These are phyloP conservation scores for Athripsodes cinereus DNA, from an alignment of 2,888 invertebrate species.

Conservation along the genomic window DNA sequence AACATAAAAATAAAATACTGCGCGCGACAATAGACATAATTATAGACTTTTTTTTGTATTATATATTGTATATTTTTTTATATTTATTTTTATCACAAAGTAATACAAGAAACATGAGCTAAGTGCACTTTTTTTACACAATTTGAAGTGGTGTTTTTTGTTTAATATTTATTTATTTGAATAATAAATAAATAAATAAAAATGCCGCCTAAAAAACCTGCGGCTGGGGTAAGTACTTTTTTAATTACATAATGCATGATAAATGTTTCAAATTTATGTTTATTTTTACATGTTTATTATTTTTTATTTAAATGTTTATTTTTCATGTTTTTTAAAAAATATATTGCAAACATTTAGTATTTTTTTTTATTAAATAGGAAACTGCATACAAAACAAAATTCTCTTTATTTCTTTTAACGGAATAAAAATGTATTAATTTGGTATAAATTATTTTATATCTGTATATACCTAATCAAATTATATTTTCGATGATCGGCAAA, in stretches of 20 bases:
- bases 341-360: too few species aligned
- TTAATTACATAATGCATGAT: neutral
- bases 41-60: neutral
- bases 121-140: neutral
- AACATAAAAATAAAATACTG: too few species aligned
- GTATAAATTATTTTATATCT: too few species aligned
- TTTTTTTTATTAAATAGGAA: too few species aligned
- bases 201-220: neutral
- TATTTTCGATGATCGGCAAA: too few species aligned
- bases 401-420: too few species aligned
- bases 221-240: neutral
- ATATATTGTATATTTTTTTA: neutral
- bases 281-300: neutral
- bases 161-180: neutral
- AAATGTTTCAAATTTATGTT: neutral
- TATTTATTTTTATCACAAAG: neutral
- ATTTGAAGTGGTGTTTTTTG: neutral
- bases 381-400: too few species aligned
- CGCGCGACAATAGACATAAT: neutral
- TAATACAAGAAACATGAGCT: too few species aligned
- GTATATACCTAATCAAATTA: too few species aligned
- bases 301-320: neutral
- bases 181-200: neutral
- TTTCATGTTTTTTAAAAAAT: neutral
- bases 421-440: too few species aligned